Base-by-base conservation (phyloP, 2,888 invertebrate species). In the Stenodema calcarata region DNA sequence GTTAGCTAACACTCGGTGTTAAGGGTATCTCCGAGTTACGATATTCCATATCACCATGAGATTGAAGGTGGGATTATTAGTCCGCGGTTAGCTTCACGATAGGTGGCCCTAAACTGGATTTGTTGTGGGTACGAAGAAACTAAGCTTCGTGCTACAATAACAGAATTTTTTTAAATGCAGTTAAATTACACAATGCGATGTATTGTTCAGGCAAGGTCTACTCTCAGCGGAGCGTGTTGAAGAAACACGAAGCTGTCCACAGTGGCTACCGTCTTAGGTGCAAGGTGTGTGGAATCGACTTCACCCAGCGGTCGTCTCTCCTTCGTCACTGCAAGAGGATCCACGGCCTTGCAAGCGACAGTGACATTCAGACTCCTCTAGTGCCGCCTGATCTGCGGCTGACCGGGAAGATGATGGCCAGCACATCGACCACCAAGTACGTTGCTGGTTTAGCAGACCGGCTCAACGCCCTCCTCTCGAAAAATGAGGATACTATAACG, bases 241-340 rank as follows among this genome's bases (percentile, higher is more conserved):
- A 89, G 70, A 89, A 89, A 87, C 89, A 89, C 80, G 86, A 89
- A 50, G 87, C 81, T 16, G 88, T 89, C 30, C 90, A 90, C 76
- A 89, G 89, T 16, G 90, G 89, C 0, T 89, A 89, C 86, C 86
- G 89, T 47, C 84, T 89, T 35, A 88, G 88, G n/a, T 90, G 90
- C 50, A 88, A 87, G n/a, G 88, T 89, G n/a, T 90, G 90, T 87
- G 89, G 89, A 16, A 89, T 89, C 23, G 89, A 89, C 70, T 90
- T 90, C 79, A 90, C 89, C 23, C 90, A 90, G 76, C 88, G 89
- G 75, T 89, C 89, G 30, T 90, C 90, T 42, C 87, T 90, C 28
- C 86, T 90, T 62, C 88, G 90, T 23, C 90, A 90, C 84, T 88
- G 89, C 47, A 90, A 89, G 54, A 87, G 89, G 30, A 89, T 90